Evolutionary conservation across 2,113 vertebrate species (phyloP).

Genomic region (Panthera leo): DNA sequence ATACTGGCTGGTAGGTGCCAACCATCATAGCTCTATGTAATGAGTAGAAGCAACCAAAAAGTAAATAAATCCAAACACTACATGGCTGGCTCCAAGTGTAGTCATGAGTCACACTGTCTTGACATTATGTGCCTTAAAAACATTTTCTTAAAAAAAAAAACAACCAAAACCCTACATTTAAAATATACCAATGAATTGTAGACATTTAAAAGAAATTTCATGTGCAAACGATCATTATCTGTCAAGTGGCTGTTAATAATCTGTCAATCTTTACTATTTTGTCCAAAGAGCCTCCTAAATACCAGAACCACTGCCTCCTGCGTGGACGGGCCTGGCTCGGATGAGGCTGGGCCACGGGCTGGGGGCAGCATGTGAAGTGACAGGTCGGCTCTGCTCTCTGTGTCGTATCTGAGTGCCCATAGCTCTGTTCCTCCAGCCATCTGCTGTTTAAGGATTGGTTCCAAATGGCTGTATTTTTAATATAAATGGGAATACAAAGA

Average conservation of each 20-base stretch:
- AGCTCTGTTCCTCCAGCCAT: not conserved
- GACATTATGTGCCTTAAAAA: constrained; percentile 42
- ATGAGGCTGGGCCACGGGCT: not conserved
- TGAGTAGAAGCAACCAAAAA: constrained; percentile 40
- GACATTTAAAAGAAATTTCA: constrained; percentile 14
- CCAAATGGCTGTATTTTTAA: constrained; percentile 19
- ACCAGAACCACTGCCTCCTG: not conserved
- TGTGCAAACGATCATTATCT: constrained; percentile 13
- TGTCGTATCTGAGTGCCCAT: not conserved
- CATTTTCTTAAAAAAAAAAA: not conserved
- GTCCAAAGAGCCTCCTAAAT: not conserved
- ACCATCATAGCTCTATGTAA: not conserved
- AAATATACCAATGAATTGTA: not conserved
- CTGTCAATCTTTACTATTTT: not conserved
- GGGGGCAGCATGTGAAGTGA: not conserved
- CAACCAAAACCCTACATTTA: not conserved
- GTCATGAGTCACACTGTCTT: not conserved
- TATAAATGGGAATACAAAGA: constrained; percentile 32
- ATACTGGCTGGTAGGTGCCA: not conserved
- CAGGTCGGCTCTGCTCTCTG: not conserved
- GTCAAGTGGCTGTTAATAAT: not conserved
- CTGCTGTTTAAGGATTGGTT: not conserved
- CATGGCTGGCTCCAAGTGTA: not conserved
- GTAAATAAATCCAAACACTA: constrained; percentile 34
- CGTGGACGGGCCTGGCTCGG: not conserved